These are phyloP conservation scores for Sinocyclocheilus maitianheensis DNA, from an alignment of 2,113 vertebrate species.

Conservation along the genomic window DNA sequence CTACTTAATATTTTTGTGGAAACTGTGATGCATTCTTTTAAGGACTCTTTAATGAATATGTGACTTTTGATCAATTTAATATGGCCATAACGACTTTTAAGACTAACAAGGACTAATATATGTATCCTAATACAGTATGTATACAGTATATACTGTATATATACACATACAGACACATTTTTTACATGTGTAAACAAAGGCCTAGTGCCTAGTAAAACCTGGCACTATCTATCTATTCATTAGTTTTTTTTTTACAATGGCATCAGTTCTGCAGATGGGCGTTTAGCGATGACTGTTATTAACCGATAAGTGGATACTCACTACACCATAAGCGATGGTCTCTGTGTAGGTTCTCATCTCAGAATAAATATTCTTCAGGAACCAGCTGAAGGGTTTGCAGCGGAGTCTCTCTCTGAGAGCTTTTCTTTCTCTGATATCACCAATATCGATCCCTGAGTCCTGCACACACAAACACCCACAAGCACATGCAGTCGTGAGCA, in stretches of 20 bases:
- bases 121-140: no score
- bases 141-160: no score
- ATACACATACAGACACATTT: no score
- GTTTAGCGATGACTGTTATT: neutral
- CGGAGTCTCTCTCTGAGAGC: conserved; percentile 84
- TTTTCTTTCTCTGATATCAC: conserved; percentile 87
- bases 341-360: conserved; percentile 92
- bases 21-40: no score
- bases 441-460: conserved; percentile 94
- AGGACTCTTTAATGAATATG: no score
- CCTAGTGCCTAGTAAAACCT: no score
- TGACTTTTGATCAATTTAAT: no score
- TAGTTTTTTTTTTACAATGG: neutral
- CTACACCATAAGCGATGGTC: conserved; percentile 90
- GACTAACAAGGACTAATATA: no score
- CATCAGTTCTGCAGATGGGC: neutral
- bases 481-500: neutral
- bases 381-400: conserved; percentile 95
- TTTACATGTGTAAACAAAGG: no score
- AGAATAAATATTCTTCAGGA: conserved; percentile 91
- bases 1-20: no score
- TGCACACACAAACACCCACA: conserved; percentile 59
- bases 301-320: conserved; percentile 65
- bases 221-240: no score
- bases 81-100: no score